These are phyloP conservation scores for Zeuzera pyrina DNA, from an alignment of 2,888 invertebrate genomes.

Conservation along the genomic window DNA sequence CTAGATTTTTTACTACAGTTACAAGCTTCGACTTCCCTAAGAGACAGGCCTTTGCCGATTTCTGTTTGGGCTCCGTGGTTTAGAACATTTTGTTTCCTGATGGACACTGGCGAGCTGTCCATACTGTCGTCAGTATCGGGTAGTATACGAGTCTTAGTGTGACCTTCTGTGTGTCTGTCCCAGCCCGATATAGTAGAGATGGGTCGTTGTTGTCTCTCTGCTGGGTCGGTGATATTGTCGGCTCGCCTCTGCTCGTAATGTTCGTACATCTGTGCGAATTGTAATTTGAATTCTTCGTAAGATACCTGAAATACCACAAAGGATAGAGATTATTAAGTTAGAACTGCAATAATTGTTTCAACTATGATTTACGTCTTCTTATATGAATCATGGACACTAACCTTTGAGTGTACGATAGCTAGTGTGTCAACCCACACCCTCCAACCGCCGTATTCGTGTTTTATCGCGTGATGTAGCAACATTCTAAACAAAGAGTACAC, in stretches of 20 bases:
- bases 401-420: slow-evolving; percentile 99
- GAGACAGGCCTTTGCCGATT: slow-evolving; percentile 55
- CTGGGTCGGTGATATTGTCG: slow-evolving; percentile 95
- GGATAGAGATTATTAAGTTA: neutral
- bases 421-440: slow-evolving; percentile 99
- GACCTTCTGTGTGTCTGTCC: slow-evolving; percentile 76
- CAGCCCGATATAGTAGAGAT: slow-evolving; percentile 97
- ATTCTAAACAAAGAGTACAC: slow-evolving; percentile 98
- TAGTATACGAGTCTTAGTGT: slow-evolving; percentile 17
- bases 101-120: slow-evolving; percentile 28
- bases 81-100: slow-evolving; percentile 36
- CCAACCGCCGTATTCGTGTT: slow-evolving; percentile 99
- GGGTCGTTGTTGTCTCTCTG: slow-evolving; percentile 92
- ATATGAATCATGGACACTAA: slow-evolving; percentile 48
- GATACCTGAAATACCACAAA: slow-evolving; percentile 80
- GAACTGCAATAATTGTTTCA: neutral
- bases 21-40: slow-evolving; percentile 58
- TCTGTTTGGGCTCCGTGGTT: slow-evolving; percentile 65
- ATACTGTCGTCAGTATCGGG: slow-evolving; percentile 30
- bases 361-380: neutral
- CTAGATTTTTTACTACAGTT: slow-evolving; percentile 33
- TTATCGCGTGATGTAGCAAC: slow-evolving; percentile 98
- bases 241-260: slow-evolving; percentile 95
- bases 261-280: slow-evolving; percentile 98
- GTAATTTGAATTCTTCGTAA: slow-evolving; percentile 97